Conservation (phyloP, 2,888 invertebrate species). For the Aphidoletes aphidimyza region DNA sequence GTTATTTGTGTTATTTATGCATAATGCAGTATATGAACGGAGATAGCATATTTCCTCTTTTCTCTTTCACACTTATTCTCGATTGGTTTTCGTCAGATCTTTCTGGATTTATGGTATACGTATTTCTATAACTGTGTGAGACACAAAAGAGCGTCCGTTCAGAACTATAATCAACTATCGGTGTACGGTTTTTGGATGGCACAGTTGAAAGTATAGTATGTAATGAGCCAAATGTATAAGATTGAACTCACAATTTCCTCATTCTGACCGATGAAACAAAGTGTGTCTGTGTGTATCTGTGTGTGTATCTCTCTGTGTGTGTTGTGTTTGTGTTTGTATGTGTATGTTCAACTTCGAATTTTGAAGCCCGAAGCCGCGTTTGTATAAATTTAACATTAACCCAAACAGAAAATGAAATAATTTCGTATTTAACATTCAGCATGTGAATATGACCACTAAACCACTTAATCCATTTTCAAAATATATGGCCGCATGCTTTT, state of each 20-base stretch:
- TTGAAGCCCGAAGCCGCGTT: not conserved
- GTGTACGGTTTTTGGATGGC: no score
- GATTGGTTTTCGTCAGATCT: not conserved
- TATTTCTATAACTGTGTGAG: not conserved
- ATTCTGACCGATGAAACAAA: no score
- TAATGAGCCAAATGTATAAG: no score
- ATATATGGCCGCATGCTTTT: constrained; percentile 8
- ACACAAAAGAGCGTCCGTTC: not conserved
- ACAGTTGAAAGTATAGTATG: no score
- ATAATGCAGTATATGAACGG: not conserved
- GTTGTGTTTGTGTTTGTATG: no score
- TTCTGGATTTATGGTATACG: not conserved
- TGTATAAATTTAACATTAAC: constrained; percentile 9
- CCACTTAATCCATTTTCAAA: constrained; percentile 48
- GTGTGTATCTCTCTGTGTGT: no score
- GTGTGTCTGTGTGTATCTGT: no score
- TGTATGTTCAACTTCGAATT: not conserved
- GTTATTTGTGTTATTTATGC: not conserved
- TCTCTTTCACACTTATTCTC: not conserved
- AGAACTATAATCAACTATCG: not conserved
- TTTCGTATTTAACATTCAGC: constrained; percentile 45
- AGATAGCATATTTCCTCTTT: not conserved
- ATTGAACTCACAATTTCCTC: no score
- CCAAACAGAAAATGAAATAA: constrained; percentile 45
- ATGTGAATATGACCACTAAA: constrained; percentile 50